Conservation (phyloP, 2,797 vertebrate genomes). For the Pseudochirops cupreus region DNA sequence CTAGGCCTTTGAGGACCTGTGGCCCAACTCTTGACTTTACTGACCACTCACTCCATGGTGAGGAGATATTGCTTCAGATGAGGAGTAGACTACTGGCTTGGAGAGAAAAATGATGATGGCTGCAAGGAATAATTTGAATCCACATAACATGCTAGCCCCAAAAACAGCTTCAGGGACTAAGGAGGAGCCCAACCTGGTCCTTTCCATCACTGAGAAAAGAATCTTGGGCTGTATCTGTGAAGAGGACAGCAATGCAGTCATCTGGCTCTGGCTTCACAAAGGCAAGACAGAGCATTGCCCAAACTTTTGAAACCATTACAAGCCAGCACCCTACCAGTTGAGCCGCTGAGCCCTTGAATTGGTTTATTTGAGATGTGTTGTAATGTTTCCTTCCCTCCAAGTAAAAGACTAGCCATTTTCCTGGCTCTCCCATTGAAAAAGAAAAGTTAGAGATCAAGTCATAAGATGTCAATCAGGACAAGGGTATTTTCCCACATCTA, state of each 20-base stretch:
- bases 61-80: constrained; percentile 87
- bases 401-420: constrained; percentile 66
- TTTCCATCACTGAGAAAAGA: constrained; percentile 90
- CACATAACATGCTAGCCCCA: constrained; percentile 89
- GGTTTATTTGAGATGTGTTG: constrained; percentile 17
- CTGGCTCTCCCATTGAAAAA: constrained; percentile 46
- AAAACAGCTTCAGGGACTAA: constrained; percentile 90
- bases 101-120: constrained; percentile 89
- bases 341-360: constrained; percentile 83
- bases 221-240: constrained; percentile 95
- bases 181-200: constrained; percentile 92
- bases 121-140: constrained; percentile 88
- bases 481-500: not conserved
- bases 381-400: constrained; percentile 57
- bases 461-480: not conserved
- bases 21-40: constrained; percentile 41
- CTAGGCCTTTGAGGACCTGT: constrained; percentile 64
- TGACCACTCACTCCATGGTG: constrained; percentile 83
- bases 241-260: constrained; percentile 91
- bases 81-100: constrained; percentile 92
- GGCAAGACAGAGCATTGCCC: constrained; percentile 93
- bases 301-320: constrained; percentile 91
- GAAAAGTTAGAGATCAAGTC: not conserved
- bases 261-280: constrained; percentile 95
- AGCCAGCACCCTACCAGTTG: constrained; percentile 85